A percentile compares a stretch with the other conserved stretches of the same genome.
These are phyloP conservation scores for Vespertilio murinus DNA, from an alignment of 2,797 vertebrate species.

Conservation along the genomic window DNA sequence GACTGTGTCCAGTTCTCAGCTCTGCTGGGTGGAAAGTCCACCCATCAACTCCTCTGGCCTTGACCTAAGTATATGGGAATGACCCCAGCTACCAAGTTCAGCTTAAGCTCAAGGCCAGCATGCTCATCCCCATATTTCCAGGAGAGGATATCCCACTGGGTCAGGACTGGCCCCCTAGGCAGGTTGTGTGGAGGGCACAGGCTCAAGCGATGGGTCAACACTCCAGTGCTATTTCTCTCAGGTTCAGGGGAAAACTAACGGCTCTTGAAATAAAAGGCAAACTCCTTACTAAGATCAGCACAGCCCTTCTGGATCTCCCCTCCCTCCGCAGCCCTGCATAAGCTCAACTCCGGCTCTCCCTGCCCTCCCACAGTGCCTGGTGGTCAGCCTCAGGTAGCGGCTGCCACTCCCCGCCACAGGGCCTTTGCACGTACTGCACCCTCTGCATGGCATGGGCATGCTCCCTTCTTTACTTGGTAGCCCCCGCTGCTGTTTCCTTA, in stretches of 20 bases:
- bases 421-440: neutral
- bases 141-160: neutral
- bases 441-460: neutral
- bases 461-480: neutral
- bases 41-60: neutral
- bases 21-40: neutral
- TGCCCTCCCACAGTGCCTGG: neutral
- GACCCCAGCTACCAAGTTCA: neutral
- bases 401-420: neutral
- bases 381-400: neutral
- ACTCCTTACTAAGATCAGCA: neutral
- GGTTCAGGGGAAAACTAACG: neutral
- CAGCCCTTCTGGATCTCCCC: neutral
- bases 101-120: neutral
- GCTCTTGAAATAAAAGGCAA: neutral
- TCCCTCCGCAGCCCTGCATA: neutral
- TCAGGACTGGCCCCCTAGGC: neutral
- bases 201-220: neutral
- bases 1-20: neutral
- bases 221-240: neutral
- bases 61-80: neutral
- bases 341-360: neutral
- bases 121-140: neutral
- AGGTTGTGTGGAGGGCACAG: neutral
- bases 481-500: neutral